Base-by-base conservation (phyloP, 2,113 vertebrate genomes). In the Ctenomys sociabilis region DNA sequence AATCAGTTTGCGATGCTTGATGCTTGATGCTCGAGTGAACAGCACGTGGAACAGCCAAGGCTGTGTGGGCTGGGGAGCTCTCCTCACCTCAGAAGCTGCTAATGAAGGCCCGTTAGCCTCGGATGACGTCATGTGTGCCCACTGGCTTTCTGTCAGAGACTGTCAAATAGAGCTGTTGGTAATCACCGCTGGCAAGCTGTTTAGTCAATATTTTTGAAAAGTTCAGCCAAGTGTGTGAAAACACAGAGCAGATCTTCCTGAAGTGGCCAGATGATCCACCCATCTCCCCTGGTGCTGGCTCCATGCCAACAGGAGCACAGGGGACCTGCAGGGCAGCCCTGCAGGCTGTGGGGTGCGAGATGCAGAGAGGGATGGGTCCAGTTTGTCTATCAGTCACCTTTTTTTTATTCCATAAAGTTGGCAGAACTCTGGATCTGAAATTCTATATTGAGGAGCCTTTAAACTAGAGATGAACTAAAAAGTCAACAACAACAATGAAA, bases 171-270 rank as follows among this genome's bases (percentile, higher is more conserved):
- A 97, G 94, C 85, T 97, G 97, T 94, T 95, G 97, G 96, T 95
- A 91, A 97, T 96, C 97, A 96, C 90, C 92, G 90, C 88, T 75
- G 94, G 97, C 95, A 97, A 97, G 97, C 88, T 82, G 94, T 95
- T 96, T 88, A 89, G 91, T 97, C 97, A 95, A 95, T 97, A 98
- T 96, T 97, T 97, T 96, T 95, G 92, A 97, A 97, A 97, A 97
- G 97, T 97, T 97, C 97, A 97, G 94, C 96, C 92, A 89, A 97
- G 97, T 96, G 95, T 95, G 83, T 93, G 85, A 94, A 96, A 96
- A 94, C 73, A 96, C 73, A 82, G 70, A 95, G 97, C 77, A 92
- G 88, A 81, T 93, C 94, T 96, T 83, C 78, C 85, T 84, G 26
- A 84, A 94, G 92, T 94, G 70, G 59, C 86, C 49, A 35, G 63